phyloP scores from a whole-genome alignment of 2,888 invertebrate genomes.

The Heteromurus nitidus region DNA sequence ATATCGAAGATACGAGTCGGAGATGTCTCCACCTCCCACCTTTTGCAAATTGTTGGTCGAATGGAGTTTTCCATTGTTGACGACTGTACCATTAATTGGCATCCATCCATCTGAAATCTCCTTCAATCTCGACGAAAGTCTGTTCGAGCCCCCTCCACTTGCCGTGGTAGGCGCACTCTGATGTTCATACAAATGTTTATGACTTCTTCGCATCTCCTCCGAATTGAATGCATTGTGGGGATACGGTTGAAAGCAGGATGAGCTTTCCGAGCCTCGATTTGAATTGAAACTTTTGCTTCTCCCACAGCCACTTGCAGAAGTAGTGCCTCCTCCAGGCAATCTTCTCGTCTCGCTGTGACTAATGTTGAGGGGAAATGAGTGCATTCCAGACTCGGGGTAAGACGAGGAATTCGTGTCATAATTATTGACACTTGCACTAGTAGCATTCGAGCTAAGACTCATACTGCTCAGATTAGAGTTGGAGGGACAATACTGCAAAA shows the following conservation, averaged over 20 bases:
- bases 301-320: not conserved
- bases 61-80: too few relatives aligned
- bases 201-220: conserved; percentile 36
- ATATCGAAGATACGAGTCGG: too few relatives aligned
- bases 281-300: not conserved
- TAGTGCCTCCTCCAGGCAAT: not conserved
- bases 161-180: too few relatives aligned
- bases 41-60: too few relatives aligned
- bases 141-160: too few relatives aligned
- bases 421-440: conserved; percentile 27
- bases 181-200: not conserved
- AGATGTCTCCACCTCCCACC: too few relatives aligned
- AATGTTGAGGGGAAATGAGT: conserved; percentile 38
- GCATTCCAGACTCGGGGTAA: not conserved
- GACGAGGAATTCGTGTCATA: conserved; percentile 9
- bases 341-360: conserved; percentile 39
- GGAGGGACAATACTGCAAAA: conserved; percentile 37
- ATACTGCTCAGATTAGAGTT: conserved; percentile 46
- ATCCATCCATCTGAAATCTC: too few relatives aligned
- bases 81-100: too few relatives aligned
- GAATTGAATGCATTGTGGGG: conserved; percentile 19
- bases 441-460: conserved; percentile 31
- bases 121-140: too few relatives aligned
- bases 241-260: conserved; percentile 20
- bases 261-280: conserved; percentile 30